Percentiles rank a stretch among this genome's conserved stretches.
Evolutionary conservation across 2,888 invertebrate species (phyloP).

Genomic region (Branchellion lobata): DNA sequence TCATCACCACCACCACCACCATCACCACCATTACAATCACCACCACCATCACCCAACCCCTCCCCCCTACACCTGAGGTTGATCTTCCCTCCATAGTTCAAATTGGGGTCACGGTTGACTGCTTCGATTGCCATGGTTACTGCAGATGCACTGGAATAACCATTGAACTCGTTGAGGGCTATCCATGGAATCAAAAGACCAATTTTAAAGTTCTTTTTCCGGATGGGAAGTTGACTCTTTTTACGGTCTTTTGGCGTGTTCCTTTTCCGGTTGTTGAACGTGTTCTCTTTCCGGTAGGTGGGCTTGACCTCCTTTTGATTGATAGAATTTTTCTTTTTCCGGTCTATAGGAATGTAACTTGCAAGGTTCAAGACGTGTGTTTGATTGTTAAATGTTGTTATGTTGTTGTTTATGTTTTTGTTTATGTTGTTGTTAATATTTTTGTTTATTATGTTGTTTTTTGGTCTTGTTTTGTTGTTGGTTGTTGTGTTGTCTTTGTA

Average conservation of each 20-base stretch:
- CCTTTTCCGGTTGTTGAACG: neutral
- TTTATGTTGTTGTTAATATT: neutral
- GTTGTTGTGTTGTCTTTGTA: neutral
- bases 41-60: too few species aligned
- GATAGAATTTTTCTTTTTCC: neutral
- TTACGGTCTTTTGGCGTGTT: neutral
- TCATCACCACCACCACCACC: too few species aligned
- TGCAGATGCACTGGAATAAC: conserved; percentile 48
- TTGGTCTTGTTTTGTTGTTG: neutral
- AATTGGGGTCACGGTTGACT: conserved; percentile 33
- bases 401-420: neutral
- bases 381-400: neutral
- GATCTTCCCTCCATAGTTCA: conserved; percentile 44
- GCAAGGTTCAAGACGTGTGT: too few species aligned
- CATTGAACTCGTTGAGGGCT: conserved; percentile 46
- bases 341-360: neutral
- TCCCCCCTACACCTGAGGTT: conserved; percentile 42
- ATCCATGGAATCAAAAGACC: conserved; percentile 48
- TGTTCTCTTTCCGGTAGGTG: neutral
- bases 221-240: neutral
- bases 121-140: conserved; percentile 48
- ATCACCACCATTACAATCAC: too few species aligned
- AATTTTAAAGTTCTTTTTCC: conserved; percentile 45
- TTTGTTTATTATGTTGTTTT: neutral
- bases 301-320: neutral